Percentiles rank a stretch among this genome's conserved stretches.
phyloP scores from a whole-genome alignment of 2,888 invertebrate species.

The Nomada hirtipes region DNA sequence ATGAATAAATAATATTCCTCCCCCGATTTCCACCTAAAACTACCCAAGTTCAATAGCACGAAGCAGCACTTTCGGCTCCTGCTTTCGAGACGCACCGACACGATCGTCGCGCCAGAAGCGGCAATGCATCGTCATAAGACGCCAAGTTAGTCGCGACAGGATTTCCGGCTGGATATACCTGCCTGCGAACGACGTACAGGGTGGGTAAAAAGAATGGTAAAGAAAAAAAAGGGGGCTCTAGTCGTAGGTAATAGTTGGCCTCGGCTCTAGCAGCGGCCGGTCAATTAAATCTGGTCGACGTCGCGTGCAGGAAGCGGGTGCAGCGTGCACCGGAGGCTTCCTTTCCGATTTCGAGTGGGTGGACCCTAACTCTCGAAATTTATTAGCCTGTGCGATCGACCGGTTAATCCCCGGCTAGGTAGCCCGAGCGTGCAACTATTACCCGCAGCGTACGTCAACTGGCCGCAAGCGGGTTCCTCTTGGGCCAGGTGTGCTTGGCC shows the following conservation, averaged over 20 bases:
- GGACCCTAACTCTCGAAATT: slow-evolving; percentile 70
- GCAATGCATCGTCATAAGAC: slow-evolving; percentile 37
- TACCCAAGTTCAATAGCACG: too few species aligned
- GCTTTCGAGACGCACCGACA: too few species aligned
- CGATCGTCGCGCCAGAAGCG: not conserved
- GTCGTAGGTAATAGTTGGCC: slow-evolving; percentile 57
- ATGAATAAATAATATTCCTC: too few species aligned
- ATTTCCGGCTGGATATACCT: slow-evolving; percentile 34
- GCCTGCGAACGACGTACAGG: slow-evolving; percentile 8
- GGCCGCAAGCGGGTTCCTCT: slow-evolving; percentile 39
- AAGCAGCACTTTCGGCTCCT: too few species aligned
- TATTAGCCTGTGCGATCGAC: slow-evolving; percentile 73
- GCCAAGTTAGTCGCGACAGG: slow-evolving; percentile 44
- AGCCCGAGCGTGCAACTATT: slow-evolving; percentile 69
- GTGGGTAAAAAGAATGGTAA: slow-evolving; percentile 45
- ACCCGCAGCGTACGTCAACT: slow-evolving; percentile 51
- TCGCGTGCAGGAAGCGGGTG: slow-evolving; percentile 73
- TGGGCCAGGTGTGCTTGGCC: slow-evolving; percentile 34
- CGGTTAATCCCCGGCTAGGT: slow-evolving; percentile 67
- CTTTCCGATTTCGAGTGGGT: slow-evolving; percentile 75
- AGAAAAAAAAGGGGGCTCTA: not conserved
- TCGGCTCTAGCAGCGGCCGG: slow-evolving; percentile 66
- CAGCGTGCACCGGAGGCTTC: slow-evolving; percentile 73
- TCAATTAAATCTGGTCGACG: slow-evolving; percentile 75
- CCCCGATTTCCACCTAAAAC: too few species aligned